Percentiles rank a stretch among this genome's conserved stretches.
Conservation (phyloP, 1,140 invertebrate genomes). For the Hydropsyche tenuis region DNA sequence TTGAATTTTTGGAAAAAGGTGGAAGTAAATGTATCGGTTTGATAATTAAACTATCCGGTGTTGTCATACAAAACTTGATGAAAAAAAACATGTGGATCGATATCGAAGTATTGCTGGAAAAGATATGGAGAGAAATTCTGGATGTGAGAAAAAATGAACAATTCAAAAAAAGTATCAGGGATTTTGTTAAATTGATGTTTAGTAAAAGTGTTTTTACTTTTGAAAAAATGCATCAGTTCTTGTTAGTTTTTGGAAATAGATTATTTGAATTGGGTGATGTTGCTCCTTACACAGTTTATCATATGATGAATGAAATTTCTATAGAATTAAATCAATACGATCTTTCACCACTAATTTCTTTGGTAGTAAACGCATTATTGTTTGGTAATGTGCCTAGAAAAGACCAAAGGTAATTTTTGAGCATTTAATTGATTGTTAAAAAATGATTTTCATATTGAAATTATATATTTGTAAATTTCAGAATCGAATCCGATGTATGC, state of each 20-base stretch:
- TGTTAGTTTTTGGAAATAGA: slow-evolving; percentile 32
- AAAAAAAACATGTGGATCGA: slow-evolving; percentile 12
- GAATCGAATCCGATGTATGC: slow-evolving; percentile 43
- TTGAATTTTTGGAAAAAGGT: slow-evolving; percentile 44
- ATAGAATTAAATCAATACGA: background rate
- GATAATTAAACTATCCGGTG: slow-evolving; percentile 33
- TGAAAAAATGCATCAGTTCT: slow-evolving; percentile 22
- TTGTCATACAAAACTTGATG: slow-evolving; percentile 35
- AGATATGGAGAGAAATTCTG: slow-evolving; percentile 46
- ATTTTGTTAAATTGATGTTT: slow-evolving; percentile 41
- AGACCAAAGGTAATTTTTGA: slow-evolving; percentile 49
- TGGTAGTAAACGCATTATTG: slow-evolving; percentile 33
- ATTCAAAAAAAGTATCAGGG: slow-evolving; percentile 43
- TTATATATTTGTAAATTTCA: slow-evolving; percentile 19
- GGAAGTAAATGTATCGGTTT: slow-evolving; percentile 39
- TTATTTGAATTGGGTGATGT: slow-evolving; percentile 45
- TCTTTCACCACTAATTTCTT: background rate
- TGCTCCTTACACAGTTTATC: slow-evolving; percentile 34
- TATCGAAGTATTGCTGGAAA: slow-evolving; percentile 10
- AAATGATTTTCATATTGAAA: slow-evolving; percentile 14
- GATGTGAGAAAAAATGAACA: slow-evolving; percentile 46
- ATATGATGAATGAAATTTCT: slow-evolving; percentile 34
- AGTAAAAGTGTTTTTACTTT: slow-evolving; percentile 27
- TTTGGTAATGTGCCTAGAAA: slow-evolving; percentile 44
- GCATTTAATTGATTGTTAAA: background rate